Evolutionary conservation across 2,113 vertebrate genomes (phyloP).

Genomic region (Perca fluviatilis): DNA sequence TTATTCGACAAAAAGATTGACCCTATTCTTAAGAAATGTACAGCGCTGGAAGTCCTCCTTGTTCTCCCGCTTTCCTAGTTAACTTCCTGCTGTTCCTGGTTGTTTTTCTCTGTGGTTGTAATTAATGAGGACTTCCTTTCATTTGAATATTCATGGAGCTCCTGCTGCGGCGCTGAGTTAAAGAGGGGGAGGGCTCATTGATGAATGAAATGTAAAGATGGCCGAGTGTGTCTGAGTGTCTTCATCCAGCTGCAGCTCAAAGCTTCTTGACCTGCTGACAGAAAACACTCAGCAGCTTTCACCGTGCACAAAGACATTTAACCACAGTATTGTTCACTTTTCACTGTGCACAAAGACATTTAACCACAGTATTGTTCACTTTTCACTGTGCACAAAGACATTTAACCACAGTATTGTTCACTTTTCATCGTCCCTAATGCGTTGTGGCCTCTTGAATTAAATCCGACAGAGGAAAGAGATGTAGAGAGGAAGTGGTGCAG

Average conservation of each 20-base stretch:
- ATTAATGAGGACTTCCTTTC: constrained; percentile 42
- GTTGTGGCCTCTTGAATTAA: neutral
- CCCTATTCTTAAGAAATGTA: too few relatives aligned
- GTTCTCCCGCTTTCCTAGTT: too few relatives aligned
- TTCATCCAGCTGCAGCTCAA: neutral
- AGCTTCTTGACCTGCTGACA: constrained; percentile 33
- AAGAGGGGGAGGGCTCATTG: constrained; percentile 45
- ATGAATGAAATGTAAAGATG: constrained; percentile 46
- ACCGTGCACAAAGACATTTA: neutral
- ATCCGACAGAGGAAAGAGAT: neutral
- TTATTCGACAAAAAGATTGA: too few relatives aligned
- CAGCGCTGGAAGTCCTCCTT: too few relatives aligned
- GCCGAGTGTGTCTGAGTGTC: neutral
- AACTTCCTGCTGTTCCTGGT: too few relatives aligned
- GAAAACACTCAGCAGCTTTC: neutral
- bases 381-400: neutral
- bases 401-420: neutral
- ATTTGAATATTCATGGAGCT: constrained; percentile 76
- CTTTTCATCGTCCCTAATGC: neutral
- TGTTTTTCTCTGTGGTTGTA: neutral
- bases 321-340: neutral
- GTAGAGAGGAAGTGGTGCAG: neutral
- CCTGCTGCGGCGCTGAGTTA: constrained; percentile 49
- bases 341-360: neutral
- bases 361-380: neutral